These are phyloP conservation scores for Emydocephalus ijimae DNA, from an alignment of 2,113 vertebrate genomes.

Conservation along the genomic window DNA sequence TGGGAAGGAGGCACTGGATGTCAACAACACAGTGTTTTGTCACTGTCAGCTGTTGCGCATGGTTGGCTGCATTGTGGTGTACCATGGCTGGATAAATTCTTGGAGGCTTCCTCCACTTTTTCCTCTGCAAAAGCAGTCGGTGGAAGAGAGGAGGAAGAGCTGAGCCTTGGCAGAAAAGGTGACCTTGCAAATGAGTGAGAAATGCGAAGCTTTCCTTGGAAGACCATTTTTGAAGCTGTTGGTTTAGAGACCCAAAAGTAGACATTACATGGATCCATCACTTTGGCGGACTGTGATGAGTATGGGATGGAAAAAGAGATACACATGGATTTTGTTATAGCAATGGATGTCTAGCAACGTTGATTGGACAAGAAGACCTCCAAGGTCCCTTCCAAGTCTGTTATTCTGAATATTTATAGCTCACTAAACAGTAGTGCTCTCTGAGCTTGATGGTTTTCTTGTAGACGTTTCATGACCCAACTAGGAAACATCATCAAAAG, in stretches of 20 bases:
- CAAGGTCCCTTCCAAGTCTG: no score
- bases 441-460: no score
- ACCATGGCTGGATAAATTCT: conserved; percentile 31
- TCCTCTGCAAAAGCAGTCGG: conserved; percentile 29
- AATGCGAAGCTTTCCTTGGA: background rate
- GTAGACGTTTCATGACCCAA: no score
- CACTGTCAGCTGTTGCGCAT: conserved; percentile 21
- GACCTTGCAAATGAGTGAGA: conserved; percentile 30
- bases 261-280: conserved; percentile 5
- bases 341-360: conserved; percentile 34
- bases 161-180: background rate
- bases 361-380: background rate
- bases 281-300: conserved; percentile 49
- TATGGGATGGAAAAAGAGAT: conserved; percentile 51
- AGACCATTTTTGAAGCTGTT: background rate
- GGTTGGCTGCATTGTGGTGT: conserved; percentile 2
- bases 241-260: background rate
- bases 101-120: conserved; percentile 20
- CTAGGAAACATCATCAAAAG: no score
- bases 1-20: conserved; percentile 28
- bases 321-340: conserved; percentile 50
- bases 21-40: conserved; percentile 19
- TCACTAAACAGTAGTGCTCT: no score
- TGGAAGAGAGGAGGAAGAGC: background rate
- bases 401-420: no score